Evolutionary conservation across 1,140 invertebrate species (phyloP).

Genomic region (Anadara kagoshimensis): DNA sequence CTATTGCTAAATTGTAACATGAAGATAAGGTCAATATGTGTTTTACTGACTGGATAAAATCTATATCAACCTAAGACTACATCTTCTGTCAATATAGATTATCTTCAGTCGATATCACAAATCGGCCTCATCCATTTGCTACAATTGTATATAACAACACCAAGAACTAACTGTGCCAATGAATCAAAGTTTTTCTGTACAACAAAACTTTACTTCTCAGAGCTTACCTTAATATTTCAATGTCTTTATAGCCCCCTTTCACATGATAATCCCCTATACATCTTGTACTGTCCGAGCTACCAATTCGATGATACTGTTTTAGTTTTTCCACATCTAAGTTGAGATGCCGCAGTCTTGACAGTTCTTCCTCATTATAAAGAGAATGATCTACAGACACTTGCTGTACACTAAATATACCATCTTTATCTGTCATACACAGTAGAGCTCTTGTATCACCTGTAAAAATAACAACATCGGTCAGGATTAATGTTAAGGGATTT

Average conservation of each 20-base stretch:
- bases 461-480: background rate
- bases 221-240: constrained; percentile 78
- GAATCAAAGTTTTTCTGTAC: background rate
- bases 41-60: too few species aligned
- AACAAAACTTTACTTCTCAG: background rate
- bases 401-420: constrained; percentile 86
- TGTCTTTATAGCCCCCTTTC: constrained; percentile 90
- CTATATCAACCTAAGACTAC: too few species aligned
- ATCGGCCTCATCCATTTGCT: too few species aligned
- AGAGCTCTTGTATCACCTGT: constrained; percentile 83
- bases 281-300: constrained; percentile 78
- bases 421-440: constrained; percentile 86
- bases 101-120: too few species aligned
- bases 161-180: background rate
- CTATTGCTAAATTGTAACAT: too few species aligned
- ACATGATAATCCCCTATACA: constrained; percentile 93
- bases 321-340: constrained; percentile 77
- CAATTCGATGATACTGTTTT: constrained; percentile 76
- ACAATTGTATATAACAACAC: background rate
- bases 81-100: too few species aligned
- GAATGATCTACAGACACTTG: constrained; percentile 90
- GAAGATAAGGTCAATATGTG: too few species aligned
- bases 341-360: constrained; percentile 82
- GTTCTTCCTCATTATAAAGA: constrained; percentile 88
- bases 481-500: too few species aligned